Conservation (phyloP, 1,140 invertebrate species). For the Trichomalopsis sarcophagae region DNA sequence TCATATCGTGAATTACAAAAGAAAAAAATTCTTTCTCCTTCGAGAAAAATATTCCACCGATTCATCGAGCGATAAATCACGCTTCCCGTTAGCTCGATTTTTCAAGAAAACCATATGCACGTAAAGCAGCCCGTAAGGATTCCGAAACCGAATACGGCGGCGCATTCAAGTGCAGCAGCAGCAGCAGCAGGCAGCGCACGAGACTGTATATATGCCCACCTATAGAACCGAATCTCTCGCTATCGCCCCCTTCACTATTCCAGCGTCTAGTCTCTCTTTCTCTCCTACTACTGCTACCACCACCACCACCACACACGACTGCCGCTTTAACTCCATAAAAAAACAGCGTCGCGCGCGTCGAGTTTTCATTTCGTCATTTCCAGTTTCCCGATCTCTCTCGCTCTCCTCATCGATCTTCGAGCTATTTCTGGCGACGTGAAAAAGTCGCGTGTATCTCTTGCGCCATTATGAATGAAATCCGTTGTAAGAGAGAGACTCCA, state of each 20-base stretch:
- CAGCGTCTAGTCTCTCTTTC: background rate
- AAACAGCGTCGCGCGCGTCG: background rate
- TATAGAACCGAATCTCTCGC: background rate
- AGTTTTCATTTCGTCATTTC: slow-evolving; percentile 4
- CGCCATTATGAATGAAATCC: background rate
- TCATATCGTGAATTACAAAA: too few relatives aligned
- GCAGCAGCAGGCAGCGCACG: too few relatives aligned
- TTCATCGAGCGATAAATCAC: background rate
- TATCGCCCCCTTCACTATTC: background rate
- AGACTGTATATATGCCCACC: too few relatives aligned
- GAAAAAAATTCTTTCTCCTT: background rate
- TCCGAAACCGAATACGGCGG: slow-evolving; percentile 1
- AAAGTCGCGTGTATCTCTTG: background rate
- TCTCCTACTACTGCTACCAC: background rate
- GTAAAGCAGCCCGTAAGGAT: background rate
- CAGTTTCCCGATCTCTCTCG: background rate
- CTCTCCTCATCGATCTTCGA: background rate
- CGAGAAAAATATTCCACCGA: background rate
- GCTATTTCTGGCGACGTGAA: background rate
- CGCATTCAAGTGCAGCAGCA: background rate
- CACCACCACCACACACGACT: too few relatives aligned
- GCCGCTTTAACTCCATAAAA: background rate
- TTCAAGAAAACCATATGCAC: slow-evolving; percentile 3
- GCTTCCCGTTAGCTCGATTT: background rate
- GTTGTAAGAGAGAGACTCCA: background rate